Conservation (phyloP, 2,888 invertebrate species). For the Trypoxylon attenuatum region DNA sequence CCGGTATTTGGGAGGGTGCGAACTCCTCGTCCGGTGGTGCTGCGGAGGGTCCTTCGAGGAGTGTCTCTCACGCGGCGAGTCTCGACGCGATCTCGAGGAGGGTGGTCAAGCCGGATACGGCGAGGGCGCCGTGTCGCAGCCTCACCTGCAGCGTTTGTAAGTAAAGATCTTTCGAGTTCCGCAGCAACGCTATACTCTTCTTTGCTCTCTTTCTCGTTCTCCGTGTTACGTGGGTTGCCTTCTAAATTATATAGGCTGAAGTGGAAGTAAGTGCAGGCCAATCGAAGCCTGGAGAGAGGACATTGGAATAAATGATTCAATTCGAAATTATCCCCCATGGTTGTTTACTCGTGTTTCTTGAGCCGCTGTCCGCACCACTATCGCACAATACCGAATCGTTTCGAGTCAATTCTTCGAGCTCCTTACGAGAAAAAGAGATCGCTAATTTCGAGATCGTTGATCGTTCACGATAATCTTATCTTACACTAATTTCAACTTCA, state of each 20-base stretch:
- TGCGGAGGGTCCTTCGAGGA: constrained; percentile 69
- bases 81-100: constrained; percentile 78
- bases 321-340: too few species aligned
- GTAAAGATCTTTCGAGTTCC: constrained; percentile 64
- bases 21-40: constrained; percentile 66
- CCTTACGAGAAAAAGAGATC: too few species aligned
- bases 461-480: too few species aligned
- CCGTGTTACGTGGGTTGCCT: constrained; percentile 35
- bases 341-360: too few species aligned
- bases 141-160: constrained; percentile 79
- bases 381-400: too few species aligned
- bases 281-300: background rate
- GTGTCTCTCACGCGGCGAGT: constrained; percentile 78
- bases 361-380: too few species aligned
- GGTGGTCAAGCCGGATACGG: constrained; percentile 65
- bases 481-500: background rate
- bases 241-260: too few species aligned
- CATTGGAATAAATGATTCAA: too few species aligned
- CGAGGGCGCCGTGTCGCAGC: constrained; percentile 74
- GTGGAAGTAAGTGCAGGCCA: background rate
- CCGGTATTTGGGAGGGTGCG: constrained; percentile 70
- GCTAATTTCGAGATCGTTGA: too few species aligned
- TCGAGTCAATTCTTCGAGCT: too few species aligned
- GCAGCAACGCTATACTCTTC: background rate
- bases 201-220: constrained; percentile 19